Base-by-base conservation (phyloP, 2,797 vertebrate species). In the Bradypodion pumilum region DNA sequence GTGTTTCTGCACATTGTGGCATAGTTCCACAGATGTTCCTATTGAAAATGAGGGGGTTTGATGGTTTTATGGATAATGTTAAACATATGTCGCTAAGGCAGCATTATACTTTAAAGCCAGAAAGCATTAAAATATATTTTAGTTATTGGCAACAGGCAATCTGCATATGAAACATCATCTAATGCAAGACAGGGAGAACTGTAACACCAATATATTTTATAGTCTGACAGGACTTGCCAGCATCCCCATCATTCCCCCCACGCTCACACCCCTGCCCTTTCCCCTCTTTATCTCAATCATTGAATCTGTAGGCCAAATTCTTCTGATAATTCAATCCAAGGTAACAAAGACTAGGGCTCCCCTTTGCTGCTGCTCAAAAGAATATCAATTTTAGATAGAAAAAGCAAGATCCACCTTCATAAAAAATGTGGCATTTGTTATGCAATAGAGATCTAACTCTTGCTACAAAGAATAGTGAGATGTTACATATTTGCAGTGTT, bases 11-110 rank as follows among this genome's bases (percentile, higher is more conserved):
- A 81, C 88, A 69, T 83, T 83, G 93, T 96, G 95, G 94, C 93
- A 90, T 90, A 86, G 82, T 94, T 96, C 96, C 95, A 95, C 90
- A 85, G 87, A 87, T 91, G 94, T 91, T 91, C 95, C 94, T 88
- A 85, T 78, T 93, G 91, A 94, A 95, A 94, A 92, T 86, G 95
- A 94, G 92, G 90, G n/a, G 90, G 62, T 88, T 92, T 94, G 95
- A 95, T 93, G 93, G 94, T 92, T 93, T 93, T 93, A 80, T 1
- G 90, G 93, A 91, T 96, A 96, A 96, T 96, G 92, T 94, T 95
- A 95, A 96, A 95, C 95, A 96, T 88, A 95, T 96, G 96, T 89
- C 94, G 89, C 0, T 16, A 91, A 93, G 89, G 88, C 90, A 92
- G 83, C 70, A 80, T 87, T 93, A 92, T 88, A 89, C 86, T 89